Evolutionary conservation across 2,797 vertebrate genomes (phyloP).

Genomic region (Ispidina lecontei): DNA sequence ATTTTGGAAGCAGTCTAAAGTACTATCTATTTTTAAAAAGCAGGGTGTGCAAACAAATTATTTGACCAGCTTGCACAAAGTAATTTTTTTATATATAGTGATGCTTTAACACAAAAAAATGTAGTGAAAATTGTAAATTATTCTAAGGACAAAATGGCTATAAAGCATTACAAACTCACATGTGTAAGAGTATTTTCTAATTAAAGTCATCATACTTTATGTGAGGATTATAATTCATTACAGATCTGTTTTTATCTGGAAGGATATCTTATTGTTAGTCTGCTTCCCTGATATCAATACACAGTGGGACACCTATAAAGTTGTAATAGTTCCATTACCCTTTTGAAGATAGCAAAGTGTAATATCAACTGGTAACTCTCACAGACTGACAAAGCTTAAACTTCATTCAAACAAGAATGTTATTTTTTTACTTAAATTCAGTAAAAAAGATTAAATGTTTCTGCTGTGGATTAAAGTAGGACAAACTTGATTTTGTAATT

Average conservation of each 20-base stretch:
- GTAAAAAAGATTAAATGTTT: neutral
- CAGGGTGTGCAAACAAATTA: neutral
- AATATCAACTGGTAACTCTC: neutral
- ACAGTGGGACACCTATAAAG: neutral
- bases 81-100: neutral
- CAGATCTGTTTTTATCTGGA: neutral
- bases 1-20: neutral
- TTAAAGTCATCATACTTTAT: neutral
- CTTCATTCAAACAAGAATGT: neutral
- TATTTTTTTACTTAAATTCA: neutral
- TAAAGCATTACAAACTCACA: neutral
- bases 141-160: neutral
- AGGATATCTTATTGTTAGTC: neutral
- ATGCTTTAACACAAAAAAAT: neutral
- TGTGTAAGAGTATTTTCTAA: neutral
- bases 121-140: neutral
- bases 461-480: neutral
- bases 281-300: neutral
- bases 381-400: neutral
- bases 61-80: neutral
- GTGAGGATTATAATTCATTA: neutral
- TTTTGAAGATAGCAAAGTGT: neutral
- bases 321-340: neutral
- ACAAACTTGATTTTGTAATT: constrained; percentile 41
- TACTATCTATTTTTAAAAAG: neutral